Base-by-base conservation (phyloP, 2,888 invertebrate genomes). In the Drosophila aldrichi region DNA sequence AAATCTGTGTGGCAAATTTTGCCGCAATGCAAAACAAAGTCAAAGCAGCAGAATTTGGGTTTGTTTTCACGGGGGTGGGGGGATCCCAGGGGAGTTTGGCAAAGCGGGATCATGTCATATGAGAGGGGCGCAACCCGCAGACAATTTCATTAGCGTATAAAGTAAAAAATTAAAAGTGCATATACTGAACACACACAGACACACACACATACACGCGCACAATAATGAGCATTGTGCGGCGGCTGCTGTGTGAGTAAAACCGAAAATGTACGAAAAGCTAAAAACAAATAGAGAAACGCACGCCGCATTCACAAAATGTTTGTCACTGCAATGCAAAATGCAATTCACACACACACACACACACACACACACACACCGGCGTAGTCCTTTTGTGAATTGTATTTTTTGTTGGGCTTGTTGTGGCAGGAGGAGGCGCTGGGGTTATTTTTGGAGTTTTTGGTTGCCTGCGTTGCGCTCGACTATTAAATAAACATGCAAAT, bases 401-500 rank as follows among this genome's bases (percentile, higher is more conserved):
- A 32, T 36, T 36, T 40, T 68, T 52, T 51, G 34, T 20, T 25
- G 43, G 44, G 61, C 18, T 8, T 7, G 48, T 8, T 7, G 48
- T 25, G 32, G 9, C 25, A 12, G 48, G 51, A 12, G 48, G 51
- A 18, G 34, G 12, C 6, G 12, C 3, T 22, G 12, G 32, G 48
- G 41, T 5, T 41, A 20, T 29, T 51, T 51, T 41, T n/a, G 49
- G 34, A 14, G 41, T 52, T 41, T 54, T 44, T 43, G 44, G 69
- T 48, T 51, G 57, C 16, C 51, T 44, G 63, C 62, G 60, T 61
- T 59, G 64, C 61, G 64, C 65, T 69, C 54, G 51, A 77, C 90
- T 81, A 90, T 90, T 90, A 90, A 90, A 86, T 90, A 90, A 86
- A 86, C 86, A 86, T 86, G 86, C 89, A 86, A 89, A 86, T 86